Evolutionary conservation across 2,797 vertebrate genomes (phyloP).

Genomic region (Clamator glandarius): DNA sequence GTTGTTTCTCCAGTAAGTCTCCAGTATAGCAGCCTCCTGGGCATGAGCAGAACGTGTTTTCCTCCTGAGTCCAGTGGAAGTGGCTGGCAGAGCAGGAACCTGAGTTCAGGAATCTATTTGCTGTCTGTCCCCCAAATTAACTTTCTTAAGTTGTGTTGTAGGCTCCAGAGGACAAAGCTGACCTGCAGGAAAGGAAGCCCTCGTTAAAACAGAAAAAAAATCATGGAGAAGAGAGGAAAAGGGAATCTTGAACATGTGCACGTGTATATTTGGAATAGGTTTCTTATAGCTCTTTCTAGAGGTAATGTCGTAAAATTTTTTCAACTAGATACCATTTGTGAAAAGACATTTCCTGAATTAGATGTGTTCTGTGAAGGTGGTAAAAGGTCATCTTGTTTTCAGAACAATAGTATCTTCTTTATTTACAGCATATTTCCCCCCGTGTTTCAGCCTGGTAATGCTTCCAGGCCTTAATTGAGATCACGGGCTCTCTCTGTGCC

Average conservation of each 20-base stretch:
- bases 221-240: accelerated
- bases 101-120: neutral
- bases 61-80: neutral
- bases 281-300: neutral
- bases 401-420: neutral
- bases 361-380: neutral
- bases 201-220: neutral
- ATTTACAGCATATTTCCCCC: neutral
- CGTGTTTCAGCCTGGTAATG: neutral
- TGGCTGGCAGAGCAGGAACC: neutral
- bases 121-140: neutral
- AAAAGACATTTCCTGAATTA: neutral
- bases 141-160: neutral
- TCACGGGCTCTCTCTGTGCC: neutral
- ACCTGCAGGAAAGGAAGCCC: neutral
- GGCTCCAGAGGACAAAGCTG: neutral
- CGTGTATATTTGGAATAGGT: neutral
- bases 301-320: neutral
- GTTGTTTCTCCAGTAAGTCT: neutral
- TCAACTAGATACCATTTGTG: neutral
- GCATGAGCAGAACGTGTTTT: neutral
- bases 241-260: neutral
- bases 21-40: neutral
- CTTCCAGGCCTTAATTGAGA: neutral
- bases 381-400: neutral